Evolutionary conservation across 2,888 invertebrate species (phyloP).

Genomic region (Meiosimyza platycephala): DNA sequence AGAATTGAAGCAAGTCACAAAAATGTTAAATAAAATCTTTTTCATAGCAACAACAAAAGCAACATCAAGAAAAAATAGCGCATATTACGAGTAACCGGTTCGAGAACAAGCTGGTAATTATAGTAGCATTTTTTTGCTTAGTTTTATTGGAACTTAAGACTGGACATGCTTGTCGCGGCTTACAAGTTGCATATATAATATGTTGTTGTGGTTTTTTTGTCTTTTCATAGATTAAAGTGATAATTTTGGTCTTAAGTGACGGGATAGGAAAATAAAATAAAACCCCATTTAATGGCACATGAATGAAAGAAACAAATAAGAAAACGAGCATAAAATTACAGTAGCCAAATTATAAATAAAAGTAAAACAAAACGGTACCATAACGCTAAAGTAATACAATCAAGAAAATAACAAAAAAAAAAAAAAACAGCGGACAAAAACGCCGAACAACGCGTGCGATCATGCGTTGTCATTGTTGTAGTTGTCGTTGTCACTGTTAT

Average conservation of each 20-base stretch:
- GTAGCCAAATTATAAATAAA: constrained; percentile 12
- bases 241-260: neutral
- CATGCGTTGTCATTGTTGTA: constrained; percentile 15
- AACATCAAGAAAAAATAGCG: neutral
- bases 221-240: constrained; percentile 14
- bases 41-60: neutral
- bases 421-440: neutral
- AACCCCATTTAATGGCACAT: neutral
- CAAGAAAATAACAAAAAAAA: neutral
- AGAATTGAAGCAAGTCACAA: constrained; percentile 14
- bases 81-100: constrained; percentile 10
- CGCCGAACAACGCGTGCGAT: constrained; percentile 24
- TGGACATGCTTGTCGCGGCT: neutral
- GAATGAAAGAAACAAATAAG: neutral
- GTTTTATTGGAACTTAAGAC: neutral
- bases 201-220: neutral
- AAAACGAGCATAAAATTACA: constrained; percentile 14
- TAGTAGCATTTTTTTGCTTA: neutral
- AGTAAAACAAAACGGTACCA: constrained; percentile 7
- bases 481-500: constrained; percentile 8
- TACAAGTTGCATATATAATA: too few species aligned
- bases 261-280: too few species aligned
- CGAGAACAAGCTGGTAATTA: constrained; percentile 20
- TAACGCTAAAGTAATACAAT: too few species aligned
- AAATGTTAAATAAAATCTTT: neutral